Evolutionary conservation across 92 coral and sea anemone genomes (phyloP), one percentile per base, ranked within the genome.

Genomic region (Epizoanthus scotinus): DNA sequence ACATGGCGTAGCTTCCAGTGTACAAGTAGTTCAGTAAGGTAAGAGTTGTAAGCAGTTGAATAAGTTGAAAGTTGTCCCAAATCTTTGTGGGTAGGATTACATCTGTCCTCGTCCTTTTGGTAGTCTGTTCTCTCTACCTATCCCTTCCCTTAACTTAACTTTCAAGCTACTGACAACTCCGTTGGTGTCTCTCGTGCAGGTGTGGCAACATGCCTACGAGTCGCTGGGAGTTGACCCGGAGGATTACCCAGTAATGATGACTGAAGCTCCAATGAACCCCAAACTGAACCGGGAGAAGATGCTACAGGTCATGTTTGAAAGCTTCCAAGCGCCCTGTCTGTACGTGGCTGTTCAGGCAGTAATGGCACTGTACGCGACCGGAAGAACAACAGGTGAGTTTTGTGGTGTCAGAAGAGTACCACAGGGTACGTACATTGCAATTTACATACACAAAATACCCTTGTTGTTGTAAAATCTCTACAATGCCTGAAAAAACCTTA

Each of bases 311-410:
- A 87, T 96, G 98, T 96, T 96, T 42, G 99, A 96, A 85, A 86
- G 96, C 10, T 96, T 96, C 77, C 90, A 89, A 59, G 98, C 89
- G 27, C 99, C 99, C 17, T 94, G 98, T 61, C 64, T 94, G 78
- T 96, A 91, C 73, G 90, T 90, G 36, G 94, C 96, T 65, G 96
- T 91, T n/a, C 99, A 96, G 72, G 99, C 99, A 24, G 98, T 93
- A 14, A 94, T 96, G 92, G 95, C 99, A 5, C 70, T 96, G 78
- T 96, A 93, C 70, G 94, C 99, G 3, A 87, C 99, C n/a, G 99
- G 99, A 25, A 78, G 98, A 85, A 96, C 95, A 19, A 95, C 98
- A 81, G 99, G 99, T 95, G 60, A 82, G 75, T 1, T 18, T 44
- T 28, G 9, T 8, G 18, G 28, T 17, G 7, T 54, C 22, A 44